Base-by-base conservation (phyloP, 2,888 invertebrate genomes). In the Vanessa cardui region DNA sequence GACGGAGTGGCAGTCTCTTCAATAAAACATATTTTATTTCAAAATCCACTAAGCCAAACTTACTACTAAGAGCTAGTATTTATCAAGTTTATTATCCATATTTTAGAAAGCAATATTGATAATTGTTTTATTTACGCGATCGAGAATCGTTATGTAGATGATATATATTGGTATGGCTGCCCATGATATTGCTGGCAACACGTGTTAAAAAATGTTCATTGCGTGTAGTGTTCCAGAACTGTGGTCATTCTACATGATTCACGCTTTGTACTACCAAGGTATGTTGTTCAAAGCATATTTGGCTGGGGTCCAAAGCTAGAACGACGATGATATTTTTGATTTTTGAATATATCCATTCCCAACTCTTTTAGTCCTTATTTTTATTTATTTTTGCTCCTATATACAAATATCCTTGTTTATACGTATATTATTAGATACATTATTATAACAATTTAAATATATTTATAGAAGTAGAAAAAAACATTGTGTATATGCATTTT, bases 231-330 rank as follows among this genome's bases (percentile, higher is more conserved):
- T 64, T 66, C 58, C 61, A 54, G 66, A 67, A 70, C 70, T 66
- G 68, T 68, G 64, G 72, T 68, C 68, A 70, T 73, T 72, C 64
- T 64, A 68, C 72, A 69, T 71, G 68, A 69, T 64, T 72, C 72
- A 71, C 64, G 68, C 68, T 72, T 68, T 68, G 72, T 66, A 72
- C 66, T 67, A 67, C 67, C 71, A 66, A 73, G 69, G 60, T 71
- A 72, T 66, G 60, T 72, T 64, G 64, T 68, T 62, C 62, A 60
- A 68, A 64, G 56, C 58, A 62, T 59, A 50, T 70, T 68, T 73
- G 73, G 71, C 68, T 62, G 12, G 26, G 58, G 31, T 50, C 72
- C 73, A 73, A 70, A 49, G 33, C 45, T 18, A 60, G 60, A 52
- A 49, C 52, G 46, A 60, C 47, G 49, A 63, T 54, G 56, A 66